A percentile compares a stretch with the other conserved stretches of the same genome.
phyloP scores from a whole-genome alignment of 53 echinoderm and acorn worm genomes.

The Crossaster papposus region DNA sequence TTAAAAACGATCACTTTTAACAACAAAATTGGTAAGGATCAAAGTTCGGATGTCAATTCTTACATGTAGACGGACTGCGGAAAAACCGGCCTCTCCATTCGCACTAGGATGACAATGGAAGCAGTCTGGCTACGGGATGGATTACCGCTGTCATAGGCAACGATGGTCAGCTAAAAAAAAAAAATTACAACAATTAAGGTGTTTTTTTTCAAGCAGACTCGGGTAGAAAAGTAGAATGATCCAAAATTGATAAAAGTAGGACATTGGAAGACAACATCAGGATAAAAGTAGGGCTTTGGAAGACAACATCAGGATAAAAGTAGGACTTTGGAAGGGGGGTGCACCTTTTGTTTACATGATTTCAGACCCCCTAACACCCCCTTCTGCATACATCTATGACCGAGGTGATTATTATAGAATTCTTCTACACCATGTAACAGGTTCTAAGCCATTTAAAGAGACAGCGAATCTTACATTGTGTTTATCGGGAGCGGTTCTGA shows the following conservation, averaged over 20 bases:
- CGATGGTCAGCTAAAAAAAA: conserved; percentile 72
- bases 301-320: no score
- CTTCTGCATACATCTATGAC: no score
- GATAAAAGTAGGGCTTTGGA: no score
- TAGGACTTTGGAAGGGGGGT: no score
- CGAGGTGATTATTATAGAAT: background rate
- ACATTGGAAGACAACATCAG: background rate
- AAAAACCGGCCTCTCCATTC: conserved; percentile 79
- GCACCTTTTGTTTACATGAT: no score
- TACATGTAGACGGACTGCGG: conserved; percentile 58
- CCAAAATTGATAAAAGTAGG: no score
- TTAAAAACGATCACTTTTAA: background rate
- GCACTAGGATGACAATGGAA: conserved; percentile 70
- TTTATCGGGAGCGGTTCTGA: conserved; percentile 60
- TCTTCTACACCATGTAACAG: background rate
- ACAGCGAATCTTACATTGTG: conserved; percentile 65
- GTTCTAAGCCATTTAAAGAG: background rate
- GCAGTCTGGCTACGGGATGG: conserved; percentile 67
- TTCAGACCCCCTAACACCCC: no score
- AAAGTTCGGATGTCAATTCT: background rate
- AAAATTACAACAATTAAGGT: no score
- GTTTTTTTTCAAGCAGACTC: no score
- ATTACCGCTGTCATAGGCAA: conserved; percentile 76
- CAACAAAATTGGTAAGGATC: background rate
- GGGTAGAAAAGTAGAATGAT: no score